Conservation (phyloP, 37 sponge, comb jelly and placozoan species). For the Dysidea cf. avara region DNA sequence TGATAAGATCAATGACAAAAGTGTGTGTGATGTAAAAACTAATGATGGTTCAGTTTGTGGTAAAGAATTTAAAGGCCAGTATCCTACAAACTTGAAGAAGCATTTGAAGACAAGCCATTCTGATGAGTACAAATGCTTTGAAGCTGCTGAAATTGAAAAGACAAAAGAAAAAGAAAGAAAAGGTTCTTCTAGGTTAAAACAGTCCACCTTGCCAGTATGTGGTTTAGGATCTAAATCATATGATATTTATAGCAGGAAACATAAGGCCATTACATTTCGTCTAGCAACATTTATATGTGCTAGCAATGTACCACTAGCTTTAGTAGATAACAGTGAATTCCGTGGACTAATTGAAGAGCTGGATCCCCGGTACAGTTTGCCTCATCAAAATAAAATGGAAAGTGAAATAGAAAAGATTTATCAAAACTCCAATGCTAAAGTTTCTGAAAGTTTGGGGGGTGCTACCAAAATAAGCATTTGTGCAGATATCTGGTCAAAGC, state of each 20-base stretch:
- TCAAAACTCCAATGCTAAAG: constrained; percentile 3
- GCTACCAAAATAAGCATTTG: constrained; percentile 11
- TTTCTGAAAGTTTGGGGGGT: neutral
- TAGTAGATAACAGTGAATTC: constrained; percentile 5
- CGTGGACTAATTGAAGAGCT: neutral
- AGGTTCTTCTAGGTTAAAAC: neutral
- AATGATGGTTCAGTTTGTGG: no score
- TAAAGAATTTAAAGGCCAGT: no score
- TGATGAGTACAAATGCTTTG: neutral
- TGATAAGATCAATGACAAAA: no score
- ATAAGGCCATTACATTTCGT: neutral
- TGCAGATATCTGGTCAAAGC: constrained; percentile 30
- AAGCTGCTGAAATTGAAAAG: neutral
- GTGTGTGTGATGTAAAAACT: no score
- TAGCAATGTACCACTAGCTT: neutral
- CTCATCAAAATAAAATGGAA: neutral
- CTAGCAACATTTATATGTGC: constrained; percentile 4
- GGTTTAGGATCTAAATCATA: no score
- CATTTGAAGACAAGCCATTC: neutral
- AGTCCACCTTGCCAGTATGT: neutral
- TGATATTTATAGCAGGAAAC: constrained; percentile 2
- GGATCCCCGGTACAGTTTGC: no score
- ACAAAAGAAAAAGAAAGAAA: neutral
- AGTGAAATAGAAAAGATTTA: constrained; percentile 4
- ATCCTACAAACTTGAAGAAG: constrained; percentile 8